A percentile compares a stretch with the other conserved stretches of the same genome.
Conservation (phyloP, 2,113 vertebrate species). For the Periophthalmodon schlosseri region DNA sequence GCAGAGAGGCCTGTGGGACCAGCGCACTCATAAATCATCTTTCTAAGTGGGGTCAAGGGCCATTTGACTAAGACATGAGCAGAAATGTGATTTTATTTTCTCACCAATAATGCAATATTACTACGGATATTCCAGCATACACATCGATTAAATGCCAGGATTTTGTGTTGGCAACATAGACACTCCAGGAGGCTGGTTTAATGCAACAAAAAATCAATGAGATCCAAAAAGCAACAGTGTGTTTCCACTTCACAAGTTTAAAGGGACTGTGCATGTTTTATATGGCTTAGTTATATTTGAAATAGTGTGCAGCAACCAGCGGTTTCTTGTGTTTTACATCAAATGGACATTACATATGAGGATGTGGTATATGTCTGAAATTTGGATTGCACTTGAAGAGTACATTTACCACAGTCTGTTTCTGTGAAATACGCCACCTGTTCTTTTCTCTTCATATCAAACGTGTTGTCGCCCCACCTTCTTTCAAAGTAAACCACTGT, state of each 20-base stretch:
- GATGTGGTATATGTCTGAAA: background rate
- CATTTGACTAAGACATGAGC: slow-evolving; percentile 65
- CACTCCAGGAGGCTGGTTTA: slow-evolving; percentile 39
- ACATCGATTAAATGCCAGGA: slow-evolving; percentile 61
- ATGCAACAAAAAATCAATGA: slow-evolving; percentile 41
- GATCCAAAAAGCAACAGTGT: slow-evolving; percentile 23
- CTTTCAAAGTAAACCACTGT: background rate
- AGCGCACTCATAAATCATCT: slow-evolving; percentile 70
- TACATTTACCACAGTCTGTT: no score
- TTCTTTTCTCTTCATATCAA: no score
- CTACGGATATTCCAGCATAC: slow-evolving; percentile 33
- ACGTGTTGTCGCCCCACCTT: no score
- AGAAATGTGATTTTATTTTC: slow-evolving; percentile 66
- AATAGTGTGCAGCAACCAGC: background rate
- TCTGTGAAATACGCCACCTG: no score
- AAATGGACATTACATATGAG: background rate
- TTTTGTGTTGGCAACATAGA: slow-evolving; percentile 38
- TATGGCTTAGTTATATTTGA: background rate
- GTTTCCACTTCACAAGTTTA: slow-evolving; percentile 2
- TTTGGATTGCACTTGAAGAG: background rate
- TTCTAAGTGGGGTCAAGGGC: slow-evolving; percentile 65
- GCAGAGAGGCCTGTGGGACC: slow-evolving; percentile 48
- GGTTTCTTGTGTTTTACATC: background rate
- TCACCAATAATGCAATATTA: slow-evolving; percentile 54
- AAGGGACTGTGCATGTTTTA: background rate